Base-by-base conservation (phyloP, 2,797 vertebrate species). In the Amblyopsis hoosieri region DNA sequence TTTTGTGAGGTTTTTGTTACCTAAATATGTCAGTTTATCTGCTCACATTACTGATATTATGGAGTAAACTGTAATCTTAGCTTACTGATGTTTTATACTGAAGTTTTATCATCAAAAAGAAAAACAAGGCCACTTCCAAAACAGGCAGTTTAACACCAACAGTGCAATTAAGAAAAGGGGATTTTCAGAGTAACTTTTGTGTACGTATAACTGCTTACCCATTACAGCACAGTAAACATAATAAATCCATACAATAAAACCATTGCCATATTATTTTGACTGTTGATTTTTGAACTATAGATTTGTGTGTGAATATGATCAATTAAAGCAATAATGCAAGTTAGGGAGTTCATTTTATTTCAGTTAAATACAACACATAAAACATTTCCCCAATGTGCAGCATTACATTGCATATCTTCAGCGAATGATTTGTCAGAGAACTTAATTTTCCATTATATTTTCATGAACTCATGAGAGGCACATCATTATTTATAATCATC, bases 341-440 rank as follows among this genome's bases (percentile, higher is more conserved):
- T 29, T 15, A 52, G 17, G 53, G 23, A 33, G 3, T n/a, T 47
- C 15, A 8, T 33, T 63, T 54, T 23, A 57, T 58, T 72, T 67
- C 19, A 13, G 14, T 2, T 54, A 2, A 48, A 17, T 52, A 33
- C 17, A 61, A 23, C 1, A 7, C 42, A 29, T 19, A 23, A 23
- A 23, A 23, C 23, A 23, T 23, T 23, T 23, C 23, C 23, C 23
- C 3, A 23, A 23, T 23, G 23, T 23, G 23, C 23, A 3, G 23
- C 23, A 23, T 23, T 23, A 23, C 23, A 23, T 23, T 8, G 57
- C 45, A 62, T n/a, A 12, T 8, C 23, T 45, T 33, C 6, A 29
- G 42, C 14, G 13, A 47, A 33, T 37, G 17, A 46, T 59, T 3
- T 59, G 11, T 13, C 63, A 47, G 62, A 76, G 59, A 77, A 77